These are phyloP conservation scores for Neopelma chrysocephalum DNA, from an alignment of 2,797 vertebrate species.

Conservation along the genomic window DNA sequence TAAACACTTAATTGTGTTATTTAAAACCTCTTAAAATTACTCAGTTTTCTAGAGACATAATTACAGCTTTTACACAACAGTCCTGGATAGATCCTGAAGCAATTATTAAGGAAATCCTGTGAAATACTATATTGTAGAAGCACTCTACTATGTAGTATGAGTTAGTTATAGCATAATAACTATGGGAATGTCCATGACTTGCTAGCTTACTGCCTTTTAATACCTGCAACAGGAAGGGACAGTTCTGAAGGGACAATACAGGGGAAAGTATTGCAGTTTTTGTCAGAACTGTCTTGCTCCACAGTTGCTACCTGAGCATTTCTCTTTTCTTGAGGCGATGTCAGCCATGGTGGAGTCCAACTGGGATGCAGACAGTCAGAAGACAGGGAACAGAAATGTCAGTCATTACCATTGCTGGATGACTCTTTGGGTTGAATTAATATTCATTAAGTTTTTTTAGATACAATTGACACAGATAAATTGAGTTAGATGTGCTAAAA, in stretches of 20 bases:
- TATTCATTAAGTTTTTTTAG: background rate
- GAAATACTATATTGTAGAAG: background rate
- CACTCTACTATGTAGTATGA: background rate
- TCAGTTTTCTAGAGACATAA: background rate
- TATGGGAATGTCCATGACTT: background rate
- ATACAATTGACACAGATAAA: background rate
- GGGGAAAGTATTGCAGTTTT: background rate
- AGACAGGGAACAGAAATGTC: background rate
- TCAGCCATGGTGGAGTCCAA: background rate
- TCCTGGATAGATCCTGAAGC: background rate
- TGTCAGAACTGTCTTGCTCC: background rate
- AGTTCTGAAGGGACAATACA: background rate
- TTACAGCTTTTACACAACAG: background rate
- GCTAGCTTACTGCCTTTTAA: background rate
- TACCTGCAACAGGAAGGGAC: background rate
- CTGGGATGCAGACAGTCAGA: background rate
- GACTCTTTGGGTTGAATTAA: background rate
- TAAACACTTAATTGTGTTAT: constrained; percentile 15
- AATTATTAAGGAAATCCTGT: constrained; percentile 20
- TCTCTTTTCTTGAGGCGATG: background rate
- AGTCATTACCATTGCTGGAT: background rate
- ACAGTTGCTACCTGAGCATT: background rate
- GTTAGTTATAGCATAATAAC: background rate
- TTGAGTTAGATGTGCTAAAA: background rate
- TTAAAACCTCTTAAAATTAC: constrained; percentile 15